Evolutionary conservation across 1,140 invertebrate species (phyloP), one percentile per base, ranked within the genome.

Genomic region (Melanaphis sacchari): DNA sequence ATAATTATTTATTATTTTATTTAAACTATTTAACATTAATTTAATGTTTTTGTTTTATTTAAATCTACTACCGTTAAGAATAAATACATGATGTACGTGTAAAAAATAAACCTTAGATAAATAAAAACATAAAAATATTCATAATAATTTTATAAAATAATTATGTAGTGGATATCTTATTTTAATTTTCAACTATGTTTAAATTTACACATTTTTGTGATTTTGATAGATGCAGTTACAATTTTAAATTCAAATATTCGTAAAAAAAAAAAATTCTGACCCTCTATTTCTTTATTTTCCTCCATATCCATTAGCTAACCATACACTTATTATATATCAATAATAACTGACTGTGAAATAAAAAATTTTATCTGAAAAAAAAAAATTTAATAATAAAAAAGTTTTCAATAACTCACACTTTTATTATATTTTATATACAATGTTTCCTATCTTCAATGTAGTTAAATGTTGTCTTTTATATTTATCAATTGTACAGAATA

Each of bases 21-120:
- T 31, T n/a, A 66, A 66, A 66, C 59, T 66, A 66, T 66, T 66
- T 66, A 66, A 66, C 59, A 66, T 66, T 66, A 66, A 66, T n/a
- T 66, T 11, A n/a, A 66, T 66, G 59, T 66, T 15, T 59, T 66
- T 66, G 59, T 66, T 66, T 66, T 11, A 66, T 66, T 66, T 66
- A 66, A 66, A 66, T 66, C 31, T 66, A 31, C 31, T 31, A n/a
- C 31, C n/a, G 59, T 66, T 66, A 66, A 59, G 54, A 26, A 26
- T 59, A 59, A 66, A 31, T 66, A 7, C 11, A 66, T 66, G 11
- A 66, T 59, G 31, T 15, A n/a, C 26, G n/a, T 66, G 59, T 22
- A 59, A 66, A 66, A 9, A 66, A n/a, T 66, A 59, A 59, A 66
- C 31, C 11, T 66, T n/a, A 66, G 59, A 31, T 66, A 15, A 66